Evolutionary conservation across 2,113 vertebrate species (phyloP), one percentile per base, ranked within the genome.

Genomic region (Procavia capensis): DNA sequence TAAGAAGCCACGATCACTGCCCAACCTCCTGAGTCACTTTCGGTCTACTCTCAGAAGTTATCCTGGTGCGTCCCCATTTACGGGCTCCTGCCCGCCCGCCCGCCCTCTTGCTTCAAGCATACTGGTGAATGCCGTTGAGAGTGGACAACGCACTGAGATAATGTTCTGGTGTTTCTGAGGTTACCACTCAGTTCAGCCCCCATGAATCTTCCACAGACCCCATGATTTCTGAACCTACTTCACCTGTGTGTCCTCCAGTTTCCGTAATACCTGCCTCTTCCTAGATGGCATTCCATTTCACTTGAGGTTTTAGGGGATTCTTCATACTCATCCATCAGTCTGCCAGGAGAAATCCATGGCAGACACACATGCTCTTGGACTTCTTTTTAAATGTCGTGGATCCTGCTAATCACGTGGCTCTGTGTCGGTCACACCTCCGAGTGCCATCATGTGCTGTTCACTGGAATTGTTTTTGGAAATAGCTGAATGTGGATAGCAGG

Each of bases 401-500:
- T 92, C 94, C 93, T 84, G 79, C 88, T 92, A 45, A 91, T 97
- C 97, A 96, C 94, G 90, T 93, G 76, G 93, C 84, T 95, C 86
- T 82, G 11, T 41, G 41, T 94, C 81, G 83, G 22, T 90, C 93
- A 91, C 93, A 95, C 41, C 94, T 97, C 90, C 61, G 95, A 90
- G 84, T 95, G 92, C 72, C 47, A 70, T 86, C 94, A 90, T 50
- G 13, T 88, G 81, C 79, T 95, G 91, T 91, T 91, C 91, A 96
- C 95, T 96, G 93, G 92, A 95, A 93, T 31, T 86, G 85, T 78
- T 84, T 84, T 59, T 34, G 29, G 31, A 27, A 84, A 68, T 93
- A 93, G 91, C 78, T 95, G 92, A 96, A 87, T 97, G 95, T 97
- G 94, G 90, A 89, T 96, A 95, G 84, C 57, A 74, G 88, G 91